A percentile compares a stretch with the other conserved stretches of the same genome.
Evolutionary conservation across 2,113 vertebrate genomes (phyloP).

Genomic region (Hydropotes inermis): DNA sequence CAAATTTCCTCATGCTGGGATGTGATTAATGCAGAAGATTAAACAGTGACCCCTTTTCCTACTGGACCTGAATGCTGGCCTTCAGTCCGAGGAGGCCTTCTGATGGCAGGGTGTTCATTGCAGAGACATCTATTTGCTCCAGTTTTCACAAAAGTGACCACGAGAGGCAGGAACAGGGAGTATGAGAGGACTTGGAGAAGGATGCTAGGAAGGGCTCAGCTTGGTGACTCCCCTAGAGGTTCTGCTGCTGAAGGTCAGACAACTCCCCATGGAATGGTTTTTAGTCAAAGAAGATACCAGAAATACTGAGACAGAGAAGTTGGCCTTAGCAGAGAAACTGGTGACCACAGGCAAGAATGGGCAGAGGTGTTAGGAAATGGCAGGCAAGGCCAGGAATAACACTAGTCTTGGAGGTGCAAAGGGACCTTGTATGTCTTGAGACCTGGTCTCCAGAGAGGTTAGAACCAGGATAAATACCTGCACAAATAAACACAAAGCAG

Average conservation of each 20-base stretch:
- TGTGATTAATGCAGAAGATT: background rate
- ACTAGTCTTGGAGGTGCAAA: background rate
- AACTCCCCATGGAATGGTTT: background rate
- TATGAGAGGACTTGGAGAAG: background rate
- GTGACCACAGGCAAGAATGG: background rate
- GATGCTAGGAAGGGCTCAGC: background rate
- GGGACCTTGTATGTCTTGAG: background rate
- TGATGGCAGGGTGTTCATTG: background rate
- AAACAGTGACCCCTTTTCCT: background rate
- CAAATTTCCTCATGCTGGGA: background rate
- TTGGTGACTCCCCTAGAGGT: background rate
- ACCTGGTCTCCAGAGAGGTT: background rate
- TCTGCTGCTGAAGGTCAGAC: background rate
- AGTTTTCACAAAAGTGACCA: background rate
- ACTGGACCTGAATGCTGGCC: background rate
- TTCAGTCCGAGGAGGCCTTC: background rate
- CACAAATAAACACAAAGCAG: conserved; percentile 24
- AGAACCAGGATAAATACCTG: conserved; percentile 10
- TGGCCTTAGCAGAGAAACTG: background rate
- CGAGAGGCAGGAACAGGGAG: background rate
- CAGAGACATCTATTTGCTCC: background rate
- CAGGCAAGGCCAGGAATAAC: background rate
- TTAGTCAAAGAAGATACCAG: background rate
- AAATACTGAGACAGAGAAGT: background rate
- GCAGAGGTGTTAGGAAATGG: background rate